Evolutionary conservation across 2,113 vertebrate species (phyloP), one percentile per base, ranked within the genome.

Genomic region (Pseudorasbora parva): DNA sequence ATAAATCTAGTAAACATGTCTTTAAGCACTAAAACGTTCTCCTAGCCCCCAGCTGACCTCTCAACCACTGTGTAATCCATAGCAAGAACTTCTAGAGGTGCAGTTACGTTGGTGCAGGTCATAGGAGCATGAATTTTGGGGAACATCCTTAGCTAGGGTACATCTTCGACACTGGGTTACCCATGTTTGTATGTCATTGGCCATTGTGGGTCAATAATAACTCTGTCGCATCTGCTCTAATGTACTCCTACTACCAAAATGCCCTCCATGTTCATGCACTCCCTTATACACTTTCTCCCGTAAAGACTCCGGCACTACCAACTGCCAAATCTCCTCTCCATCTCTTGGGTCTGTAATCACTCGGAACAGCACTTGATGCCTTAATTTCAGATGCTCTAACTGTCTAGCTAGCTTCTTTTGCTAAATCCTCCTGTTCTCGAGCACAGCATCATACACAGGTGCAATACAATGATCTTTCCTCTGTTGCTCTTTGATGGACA

Each of bases 141-240:
- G 15, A 86, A 84, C 6, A 15, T 84, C 62, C 15, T 78, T 82
- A 1, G 73, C 78, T n/a, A 86, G 15, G 6, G 73, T 51, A 43
- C 60, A 86, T 2, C 73, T 21, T 19, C 60, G 82, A 43, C 81
- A 83, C 8, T 86, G 33, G n/a, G 51, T 62, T 33, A 79, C 54
- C 64, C 49, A 82, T 3, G 11, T 4, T 11, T 66, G 56, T 1
- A 83, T 23, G 19, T 83, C 77, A 10, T 74, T 80, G 37, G 33
- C 4, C 85, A 80, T 80, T 14, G 47, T 33, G 2, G 68, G 27
- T 71, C 82, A 86, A 21, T 74, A 80, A 64, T 74, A 80, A 33
- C 76, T 66, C 15, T 0, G 30, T n/a, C 21, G 37, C 56, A 86
- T 45, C 8, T 17, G 51, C 1, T 30, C 81, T 2, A 79, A 11